Evolutionary conservation across 2,888 invertebrate genomes (phyloP).

Genomic region (Hyposoter didymator): DNA sequence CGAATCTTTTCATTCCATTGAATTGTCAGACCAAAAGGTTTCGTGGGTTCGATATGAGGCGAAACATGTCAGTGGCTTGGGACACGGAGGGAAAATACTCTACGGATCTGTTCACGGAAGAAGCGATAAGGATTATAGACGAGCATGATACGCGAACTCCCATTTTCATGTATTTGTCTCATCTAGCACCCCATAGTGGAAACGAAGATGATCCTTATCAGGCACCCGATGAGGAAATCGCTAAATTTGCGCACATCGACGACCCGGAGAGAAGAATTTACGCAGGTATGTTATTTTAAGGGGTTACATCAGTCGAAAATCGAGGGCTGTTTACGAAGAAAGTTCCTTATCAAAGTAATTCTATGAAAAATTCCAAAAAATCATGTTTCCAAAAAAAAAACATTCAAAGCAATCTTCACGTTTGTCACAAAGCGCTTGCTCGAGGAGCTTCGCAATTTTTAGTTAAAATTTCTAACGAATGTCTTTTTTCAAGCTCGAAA

Average conservation of each 20-base stretch:
- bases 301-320: neutral
- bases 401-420: too few species aligned
- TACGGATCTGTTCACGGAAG: conserved; percentile 88
- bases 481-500: too few species aligned
- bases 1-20: neutral
- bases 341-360: neutral
- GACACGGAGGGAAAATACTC: conserved; percentile 87
- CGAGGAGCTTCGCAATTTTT: neutral
- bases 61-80: conserved; percentile 86
- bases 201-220: conserved; percentile 88
- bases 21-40: conserved; percentile 78
- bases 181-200: conserved; percentile 89
- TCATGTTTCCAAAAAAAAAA: too few species aligned
- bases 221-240: conserved; percentile 89
- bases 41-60: conserved; percentile 87
- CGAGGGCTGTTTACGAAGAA: neutral
- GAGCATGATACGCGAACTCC: conserved; percentile 85
- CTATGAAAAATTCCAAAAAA: neutral
- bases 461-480: neutral
- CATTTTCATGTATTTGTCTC: conserved; percentile 89
- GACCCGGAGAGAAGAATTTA: conserved; percentile 88
- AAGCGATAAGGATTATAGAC: conserved; percentile 87
- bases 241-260: conserved; percentile 88
- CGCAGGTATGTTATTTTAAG: conserved; percentile 86
- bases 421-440: neutral